Evolutionary conservation across 1,140 invertebrate genomes (phyloP), one percentile per base, ranked within the genome.

Genomic region (Dreissena polymorpha): DNA sequence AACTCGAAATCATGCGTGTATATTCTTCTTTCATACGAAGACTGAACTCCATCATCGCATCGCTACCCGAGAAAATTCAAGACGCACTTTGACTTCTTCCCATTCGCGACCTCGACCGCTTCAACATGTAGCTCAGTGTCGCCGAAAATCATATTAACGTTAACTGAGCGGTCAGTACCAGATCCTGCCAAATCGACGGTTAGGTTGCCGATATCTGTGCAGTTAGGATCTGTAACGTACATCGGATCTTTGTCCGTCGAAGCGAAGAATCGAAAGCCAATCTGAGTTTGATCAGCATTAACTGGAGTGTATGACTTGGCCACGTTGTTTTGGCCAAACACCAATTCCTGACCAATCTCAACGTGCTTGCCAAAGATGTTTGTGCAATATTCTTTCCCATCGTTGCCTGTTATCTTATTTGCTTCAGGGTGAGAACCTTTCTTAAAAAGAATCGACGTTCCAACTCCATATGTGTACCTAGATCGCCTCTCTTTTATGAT

Each of bases 381-480:
- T 21, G 49, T 53, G 57, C 82, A 86, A 65, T 39, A 71, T 55
- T 27, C 50, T 5, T 80, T 21, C 0, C 78, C 85, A n/a, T 71
- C 49, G 16, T 50, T 49, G 29, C 67, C 60, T 5, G 25, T 53
- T n/a, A 82, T 51, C 39, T 68, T 75, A 12, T 65, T 49, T 25
- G 16, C 23, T 29, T 55, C n/a, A 18, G 68, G 69, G 50, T 84
- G 71, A n/a, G 23, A 50, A 60, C 21, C 67, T 72, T 84, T 14
- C 64, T 60, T 65, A 75, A 64, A 76, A 73, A 71, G 55, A 75
- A 60, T 0, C 27, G 49, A 23, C 13, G 65, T 49, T 50, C 49
- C 25, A 23, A 49, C 74, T 50, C 83, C 86, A 55, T 86, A 86
- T 23, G 85, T 86, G 21, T 67, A 68, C 14, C 74, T 55, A 14